phyloP scores from a whole-genome alignment of 37 sponge, comb jelly and placozoan genomes.

The Corticium candelabrum region DNA sequence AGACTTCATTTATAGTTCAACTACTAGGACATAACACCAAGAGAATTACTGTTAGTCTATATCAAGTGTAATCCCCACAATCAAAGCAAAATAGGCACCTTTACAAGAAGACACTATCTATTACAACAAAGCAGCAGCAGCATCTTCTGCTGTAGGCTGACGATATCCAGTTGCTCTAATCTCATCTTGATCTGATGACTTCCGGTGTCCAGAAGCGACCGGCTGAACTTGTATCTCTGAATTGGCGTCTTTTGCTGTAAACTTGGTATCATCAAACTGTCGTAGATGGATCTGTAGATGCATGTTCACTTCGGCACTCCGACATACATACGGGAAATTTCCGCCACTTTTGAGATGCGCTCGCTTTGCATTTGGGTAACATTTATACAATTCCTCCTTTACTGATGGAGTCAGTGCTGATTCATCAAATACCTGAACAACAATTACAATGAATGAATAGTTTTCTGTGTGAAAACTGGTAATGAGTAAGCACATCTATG shows the following conservation, averaged over 20 bases:
- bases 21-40: too few species aligned
- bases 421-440: slow-evolving; percentile 79
- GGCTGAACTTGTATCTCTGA: background rate
- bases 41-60: too few species aligned
- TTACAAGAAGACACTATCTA: too few species aligned
- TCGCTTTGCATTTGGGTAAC: slow-evolving; percentile 88
- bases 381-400: slow-evolving; percentile 95
- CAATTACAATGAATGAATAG: background rate
- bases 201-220: too few species aligned
- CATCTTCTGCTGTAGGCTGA: background rate
- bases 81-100: too few species aligned
- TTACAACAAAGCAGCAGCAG: background rate
- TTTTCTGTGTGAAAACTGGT: background rate
- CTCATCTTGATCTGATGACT: too few species aligned
- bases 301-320: slow-evolving; percentile 76
- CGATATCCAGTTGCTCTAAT: too few species aligned
- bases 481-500: slow-evolving; percentile 61
- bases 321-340: slow-evolving; percentile 87
- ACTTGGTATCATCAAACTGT: slow-evolving; percentile 64
- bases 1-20: too few species aligned
- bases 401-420: slow-evolving; percentile 43
- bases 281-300: slow-evolving; percentile 83
- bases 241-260: slow-evolving; percentile 12
- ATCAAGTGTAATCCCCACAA: too few species aligned
- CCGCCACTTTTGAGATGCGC: slow-evolving; percentile 95